Evolutionary conservation across 1,140 invertebrate genomes (phyloP), one percentile per base, ranked within the genome.

Genomic region (Tetragnatha versicolor): DNA sequence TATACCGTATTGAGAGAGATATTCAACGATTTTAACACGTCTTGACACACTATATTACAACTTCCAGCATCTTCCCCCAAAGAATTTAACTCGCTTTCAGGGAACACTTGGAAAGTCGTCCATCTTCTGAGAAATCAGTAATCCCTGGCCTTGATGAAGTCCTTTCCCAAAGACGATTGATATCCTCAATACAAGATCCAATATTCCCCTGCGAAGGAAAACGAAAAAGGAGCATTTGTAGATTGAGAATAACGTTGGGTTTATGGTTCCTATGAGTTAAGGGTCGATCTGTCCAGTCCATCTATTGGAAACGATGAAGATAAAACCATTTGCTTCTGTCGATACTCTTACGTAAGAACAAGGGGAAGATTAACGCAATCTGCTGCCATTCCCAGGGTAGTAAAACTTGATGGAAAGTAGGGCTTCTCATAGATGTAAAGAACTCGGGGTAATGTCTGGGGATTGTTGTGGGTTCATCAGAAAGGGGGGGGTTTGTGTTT

Each of bases 181-280:
- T 47, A 66, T 66, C 63, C 39, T 31, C n/a, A 66, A 66, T 66
- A 66, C 37, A n/a, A n/a, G n/a, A n/a, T n/a, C n/a, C n/a, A n/a
- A n/a, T n/a, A 42, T 66, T 66, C 37, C 14, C 25, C 17, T n/a
- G 22, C 17, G 20, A 45, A 22, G 42, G 14, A 39, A 47, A 29
- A 27, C 2, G 39, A 65, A 27, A 3, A 22, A 22, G 27, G 20
- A 66, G 63, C 25, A 49, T 49, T 66, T 47, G 63, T 20, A 66
- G 63, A 66, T 66, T 66, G 49, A 66, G 63, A n/a, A n/a, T 66
- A 66, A 25, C 22, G 25, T 47, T 20, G 22, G 35, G 63, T 53
- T 53, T 70, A 37, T 51, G 7, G n/a, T 68, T 68, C 12, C 31
- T 7, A 39, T 53, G 33, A n/a, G n/a, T n/a, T n/a, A n/a, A n/a